Percentiles rank a stretch among this genome's conserved stretches.
These are phyloP conservation scores for Stegodyphus mimosarum DNA, from an alignment of 1,140 invertebrate genomes.

Conservation along the genomic window DNA sequence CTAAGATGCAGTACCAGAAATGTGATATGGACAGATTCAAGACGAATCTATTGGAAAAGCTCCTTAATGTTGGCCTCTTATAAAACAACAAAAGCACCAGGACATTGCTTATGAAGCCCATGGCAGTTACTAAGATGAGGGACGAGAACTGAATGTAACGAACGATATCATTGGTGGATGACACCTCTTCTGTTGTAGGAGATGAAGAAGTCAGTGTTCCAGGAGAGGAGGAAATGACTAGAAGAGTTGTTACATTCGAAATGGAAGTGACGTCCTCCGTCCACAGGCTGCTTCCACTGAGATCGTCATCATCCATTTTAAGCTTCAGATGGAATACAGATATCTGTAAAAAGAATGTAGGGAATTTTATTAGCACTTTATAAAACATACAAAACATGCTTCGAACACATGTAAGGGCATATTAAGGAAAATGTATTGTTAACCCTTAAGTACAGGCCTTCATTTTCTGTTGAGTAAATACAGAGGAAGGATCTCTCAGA, in stretches of 20 bases:
- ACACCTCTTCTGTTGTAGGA: neutral
- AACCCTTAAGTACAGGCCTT: no score
- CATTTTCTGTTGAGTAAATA: no score
- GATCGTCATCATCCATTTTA: neutral
- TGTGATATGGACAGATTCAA: constrained; percentile 78
- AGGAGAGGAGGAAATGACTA: neutral
- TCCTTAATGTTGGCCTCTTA: constrained; percentile 72
- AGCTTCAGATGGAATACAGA: no score
- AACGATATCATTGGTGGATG: neutral
- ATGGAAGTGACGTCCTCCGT: neutral
- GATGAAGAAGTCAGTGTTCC: neutral
- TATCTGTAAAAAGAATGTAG: no score
- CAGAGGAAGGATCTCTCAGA: no score
- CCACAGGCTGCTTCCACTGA: neutral
- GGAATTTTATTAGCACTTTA: no score
- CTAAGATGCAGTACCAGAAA: constrained; percentile 73
- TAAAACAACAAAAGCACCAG: constrained; percentile 74
- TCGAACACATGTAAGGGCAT: no score
- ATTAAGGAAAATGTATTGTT: no score
- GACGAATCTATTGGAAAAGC: constrained; percentile 78
- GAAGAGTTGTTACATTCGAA: neutral
- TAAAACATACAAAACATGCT: no score
- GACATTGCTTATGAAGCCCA: constrained; percentile 71
- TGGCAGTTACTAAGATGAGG: constrained; percentile 65
- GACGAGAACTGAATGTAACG: constrained; percentile 27